Evolutionary conservation across 2,113 vertebrate genomes (phyloP).

Genomic region (Vireo altiloquus): DNA sequence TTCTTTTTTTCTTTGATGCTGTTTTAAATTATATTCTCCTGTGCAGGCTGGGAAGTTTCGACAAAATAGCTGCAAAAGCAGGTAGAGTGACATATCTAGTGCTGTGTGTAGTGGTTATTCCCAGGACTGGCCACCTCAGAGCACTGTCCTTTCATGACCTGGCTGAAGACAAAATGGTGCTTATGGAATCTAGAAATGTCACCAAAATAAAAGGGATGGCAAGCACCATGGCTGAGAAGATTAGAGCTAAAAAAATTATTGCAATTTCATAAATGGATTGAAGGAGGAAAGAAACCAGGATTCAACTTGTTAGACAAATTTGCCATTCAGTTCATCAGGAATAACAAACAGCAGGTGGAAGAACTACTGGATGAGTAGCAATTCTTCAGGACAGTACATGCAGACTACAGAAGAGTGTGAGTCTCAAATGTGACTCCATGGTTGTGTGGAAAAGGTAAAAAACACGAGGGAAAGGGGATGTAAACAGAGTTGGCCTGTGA

Average conservation of each 20-base stretch:
- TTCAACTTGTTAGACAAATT: background rate
- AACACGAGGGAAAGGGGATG: background rate
- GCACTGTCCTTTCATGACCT: background rate
- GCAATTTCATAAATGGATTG: background rate
- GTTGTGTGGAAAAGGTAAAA: background rate
- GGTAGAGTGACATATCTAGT: background rate
- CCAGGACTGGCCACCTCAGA: accelerated
- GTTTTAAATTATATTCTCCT: background rate
- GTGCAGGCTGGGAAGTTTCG: background rate
- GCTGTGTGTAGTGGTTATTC: background rate
- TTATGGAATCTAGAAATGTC: background rate
- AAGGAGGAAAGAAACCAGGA: background rate
- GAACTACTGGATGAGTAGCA: background rate
- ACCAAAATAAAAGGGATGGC: background rate
- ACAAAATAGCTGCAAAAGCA: background rate
- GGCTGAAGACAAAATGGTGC: background rate
- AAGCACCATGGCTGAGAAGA: background rate
- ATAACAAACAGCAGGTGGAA: background rate
- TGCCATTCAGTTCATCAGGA: background rate
- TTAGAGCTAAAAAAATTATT: background rate
- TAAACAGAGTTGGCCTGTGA: background rate
- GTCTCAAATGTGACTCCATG: background rate
- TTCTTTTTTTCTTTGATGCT: background rate
- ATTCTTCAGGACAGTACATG: background rate
- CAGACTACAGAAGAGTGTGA: background rate